Conservation (phyloP, 2,797 vertebrate genomes). For the Masticophis lateralis region DNA sequence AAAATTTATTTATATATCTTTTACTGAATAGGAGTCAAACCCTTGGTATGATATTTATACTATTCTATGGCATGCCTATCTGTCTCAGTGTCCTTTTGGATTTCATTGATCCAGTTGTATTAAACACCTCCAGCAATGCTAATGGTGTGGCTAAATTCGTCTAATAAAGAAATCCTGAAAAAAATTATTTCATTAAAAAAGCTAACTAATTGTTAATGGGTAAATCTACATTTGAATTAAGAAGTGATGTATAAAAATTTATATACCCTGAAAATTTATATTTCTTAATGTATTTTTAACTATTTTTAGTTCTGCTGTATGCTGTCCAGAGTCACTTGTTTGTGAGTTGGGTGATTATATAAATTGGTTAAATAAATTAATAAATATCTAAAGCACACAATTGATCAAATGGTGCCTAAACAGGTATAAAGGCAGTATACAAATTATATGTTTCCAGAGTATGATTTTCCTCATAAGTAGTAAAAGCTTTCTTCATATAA, state of each 20-base stretch:
- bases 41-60: background rate
- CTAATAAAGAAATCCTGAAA: background rate
- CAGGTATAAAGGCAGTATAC: background rate
- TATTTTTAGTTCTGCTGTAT: background rate
- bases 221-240: background rate
- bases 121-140: background rate
- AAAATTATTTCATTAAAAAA: background rate
- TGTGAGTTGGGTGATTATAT: too few species aligned
- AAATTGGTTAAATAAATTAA: background rate
- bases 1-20: background rate
- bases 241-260: background rate
- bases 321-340: background rate
- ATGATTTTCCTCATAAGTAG: background rate
- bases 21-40: background rate
- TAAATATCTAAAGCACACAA: background rate
- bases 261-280: background rate
- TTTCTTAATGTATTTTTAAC: background rate
- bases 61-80: background rate
- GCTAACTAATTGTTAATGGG: background rate
- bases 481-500: background rate
- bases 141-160: background rate
- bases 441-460: background rate
- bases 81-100: background rate
- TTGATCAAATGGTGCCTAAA: background rate
- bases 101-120: background rate